phyloP scores from a whole-genome alignment of 2,888 invertebrate species.

The Lasioglossum figueresi region DNA sequence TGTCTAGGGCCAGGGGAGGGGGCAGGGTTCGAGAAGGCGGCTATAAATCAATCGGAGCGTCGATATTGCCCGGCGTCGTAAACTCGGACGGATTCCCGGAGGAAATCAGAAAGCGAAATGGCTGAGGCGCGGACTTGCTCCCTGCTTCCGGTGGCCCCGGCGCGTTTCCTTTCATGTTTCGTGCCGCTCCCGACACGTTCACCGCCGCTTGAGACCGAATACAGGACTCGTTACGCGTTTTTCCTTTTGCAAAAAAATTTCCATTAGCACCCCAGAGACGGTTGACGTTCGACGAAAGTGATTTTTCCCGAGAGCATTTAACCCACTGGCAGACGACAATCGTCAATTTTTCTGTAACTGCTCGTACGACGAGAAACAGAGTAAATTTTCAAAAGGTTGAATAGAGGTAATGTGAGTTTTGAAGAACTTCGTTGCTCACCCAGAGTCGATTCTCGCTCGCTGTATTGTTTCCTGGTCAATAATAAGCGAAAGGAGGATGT shows the following conservation, averaged over 20 bases:
- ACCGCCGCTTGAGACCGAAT: neutral
- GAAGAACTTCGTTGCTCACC: neutral
- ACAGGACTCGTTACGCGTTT: neutral
- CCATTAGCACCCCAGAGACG: neutral
- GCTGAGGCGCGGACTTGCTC: neutral
- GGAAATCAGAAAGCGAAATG: conserved; percentile 22
- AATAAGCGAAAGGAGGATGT: neutral
- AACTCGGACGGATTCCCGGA: conserved; percentile 16
- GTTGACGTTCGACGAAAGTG: neutral
- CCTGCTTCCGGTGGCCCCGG: neutral
- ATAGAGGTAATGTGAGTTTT: too few species aligned
- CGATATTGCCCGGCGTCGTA: conserved; percentile 9
- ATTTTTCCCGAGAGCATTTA: neutral
- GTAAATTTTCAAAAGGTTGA: too few species aligned
- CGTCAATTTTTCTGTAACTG: neutral
- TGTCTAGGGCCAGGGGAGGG: neutral
- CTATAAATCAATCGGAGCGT: conserved; percentile 28
- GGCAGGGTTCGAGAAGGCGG: neutral
- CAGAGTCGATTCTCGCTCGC: neutral
- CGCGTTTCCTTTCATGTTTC: neutral
- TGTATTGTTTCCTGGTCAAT: neutral
- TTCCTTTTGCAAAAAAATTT: neutral
- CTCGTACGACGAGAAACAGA: too few species aligned
- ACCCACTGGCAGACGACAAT: neutral
- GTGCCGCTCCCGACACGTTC: neutral